Percentiles rank a stretch among this genome's conserved stretches.
Conservation (phyloP, 1,140 invertebrate genomes). For the Littorina saxatilis region DNA sequence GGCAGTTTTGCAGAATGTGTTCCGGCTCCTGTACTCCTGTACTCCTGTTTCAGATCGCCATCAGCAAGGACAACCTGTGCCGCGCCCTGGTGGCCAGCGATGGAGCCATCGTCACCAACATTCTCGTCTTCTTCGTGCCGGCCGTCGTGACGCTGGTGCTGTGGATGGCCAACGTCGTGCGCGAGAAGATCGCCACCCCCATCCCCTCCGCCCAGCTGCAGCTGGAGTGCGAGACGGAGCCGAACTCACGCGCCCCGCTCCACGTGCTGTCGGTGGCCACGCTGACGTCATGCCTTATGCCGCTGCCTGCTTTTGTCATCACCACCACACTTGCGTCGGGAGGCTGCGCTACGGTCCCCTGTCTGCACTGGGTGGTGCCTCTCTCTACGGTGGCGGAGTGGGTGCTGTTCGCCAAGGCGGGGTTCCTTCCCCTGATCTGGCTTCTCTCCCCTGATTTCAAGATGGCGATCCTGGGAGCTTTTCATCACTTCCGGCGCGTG, state of each 20-base stretch:
- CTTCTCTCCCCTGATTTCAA: constrained; percentile 40
- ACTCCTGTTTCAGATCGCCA: constrained; percentile 46
- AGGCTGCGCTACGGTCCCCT: constrained; percentile 27
- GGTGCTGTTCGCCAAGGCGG: constrained; percentile 51
- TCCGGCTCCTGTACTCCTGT: too few relatives aligned
- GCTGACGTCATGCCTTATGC: constrained; percentile 35
- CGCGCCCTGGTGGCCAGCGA: constrained; percentile 43
- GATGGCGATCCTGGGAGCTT: constrained; percentile 27
- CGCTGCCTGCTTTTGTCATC: constrained; percentile 46
- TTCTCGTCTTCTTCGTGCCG: constrained; percentile 50
- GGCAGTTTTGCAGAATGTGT: too few relatives aligned
- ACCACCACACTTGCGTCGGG: constrained; percentile 41
- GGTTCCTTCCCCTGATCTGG: constrained; percentile 44
- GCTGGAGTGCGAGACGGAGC: constrained; percentile 45
- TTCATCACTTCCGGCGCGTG: constrained; percentile 46
- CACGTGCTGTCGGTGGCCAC: constrained; percentile 36
- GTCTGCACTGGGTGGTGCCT: constrained; percentile 44
- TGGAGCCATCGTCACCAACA: constrained; percentile 38
- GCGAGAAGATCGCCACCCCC: constrained; percentile 37
- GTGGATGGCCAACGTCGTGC: constrained; percentile 26
- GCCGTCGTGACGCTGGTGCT: constrained; percentile 35
- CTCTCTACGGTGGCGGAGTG: constrained; percentile 48
- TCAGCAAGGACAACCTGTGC: constrained; percentile 38
- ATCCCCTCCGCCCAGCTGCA: constrained; percentile 40
- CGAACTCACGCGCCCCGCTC: constrained; percentile 29